These are phyloP conservation scores for Stenchaetothrips biformis DNA, from an alignment of 2,888 invertebrate species.

Conservation along the genomic window DNA sequence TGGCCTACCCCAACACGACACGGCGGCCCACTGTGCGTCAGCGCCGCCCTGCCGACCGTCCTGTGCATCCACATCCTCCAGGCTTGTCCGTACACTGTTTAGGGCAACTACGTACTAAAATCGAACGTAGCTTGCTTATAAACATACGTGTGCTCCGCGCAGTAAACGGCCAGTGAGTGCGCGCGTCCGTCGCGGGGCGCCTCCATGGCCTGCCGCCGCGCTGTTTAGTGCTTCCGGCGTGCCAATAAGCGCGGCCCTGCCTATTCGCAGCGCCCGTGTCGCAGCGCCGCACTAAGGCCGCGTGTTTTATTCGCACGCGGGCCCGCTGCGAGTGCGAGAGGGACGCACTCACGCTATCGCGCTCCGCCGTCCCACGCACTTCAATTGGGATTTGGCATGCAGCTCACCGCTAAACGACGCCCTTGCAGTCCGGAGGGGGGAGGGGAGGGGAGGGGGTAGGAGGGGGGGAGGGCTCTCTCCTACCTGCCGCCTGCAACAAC, in stretches of 20 bases:
- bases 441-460: conserved; percentile 11
- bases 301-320: neutral
- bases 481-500: conserved; percentile 33
- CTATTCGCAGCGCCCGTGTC: neutral
- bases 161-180: neutral
- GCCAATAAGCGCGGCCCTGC: neutral
- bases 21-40: too few species aligned
- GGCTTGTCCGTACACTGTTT: too few species aligned
- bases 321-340: too few species aligned
- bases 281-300: neutral
- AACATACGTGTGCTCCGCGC: too few species aligned
- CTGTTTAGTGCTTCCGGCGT: conserved; percentile 27
- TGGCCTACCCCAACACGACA: neutral
- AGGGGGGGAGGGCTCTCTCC: neutral
- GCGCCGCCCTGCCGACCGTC: too few species aligned
- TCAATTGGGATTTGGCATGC: conserved; percentile 22
- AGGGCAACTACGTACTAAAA: too few species aligned
- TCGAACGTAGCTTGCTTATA: too few species aligned
- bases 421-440: conserved; percentile 21
- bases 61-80: too few species aligned
- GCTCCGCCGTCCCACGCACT: conserved; percentile 4
- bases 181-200: neutral
- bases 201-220: neutral
- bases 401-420: conserved; percentile 17
- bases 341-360: too few species aligned